Base-by-base conservation (phyloP, 2,113 vertebrate species). In the Peromyscus leucopus region DNA sequence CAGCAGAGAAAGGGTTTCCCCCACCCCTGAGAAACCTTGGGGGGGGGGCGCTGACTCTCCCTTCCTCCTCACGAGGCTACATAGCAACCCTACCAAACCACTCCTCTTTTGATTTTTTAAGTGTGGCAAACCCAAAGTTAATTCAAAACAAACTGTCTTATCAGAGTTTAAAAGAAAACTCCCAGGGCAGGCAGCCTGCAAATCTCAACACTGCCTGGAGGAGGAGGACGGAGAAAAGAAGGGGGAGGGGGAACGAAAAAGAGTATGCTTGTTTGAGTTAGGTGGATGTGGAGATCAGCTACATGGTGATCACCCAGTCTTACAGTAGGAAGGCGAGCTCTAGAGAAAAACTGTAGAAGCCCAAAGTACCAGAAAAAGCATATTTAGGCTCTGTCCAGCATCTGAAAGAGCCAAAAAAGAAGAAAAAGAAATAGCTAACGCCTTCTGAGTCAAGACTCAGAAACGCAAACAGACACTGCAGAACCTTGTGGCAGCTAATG, bases 381-480 rank as follows among this genome's bases (percentile, higher is more conserved):
- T 31, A 48, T 63, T 48, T 86, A 69, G 61, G 15, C 28, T 69
- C 59, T 65, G 26, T 42, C 8, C 17, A 69, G 59, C n/a, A 65
- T 63, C 39, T 46, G 59, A 63, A 42, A 61, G 57, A 61, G 82
- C 63, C n/a, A 31, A 84, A 84, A 63, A 83, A 72, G n/a, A 76
- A 75, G 72, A 75, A 61, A 1, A 61, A 42, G n/a, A 46, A 42
- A 42, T 9, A 84, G 26, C 31, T 65, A 42, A 65, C 1, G 7
- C 59, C n/a, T 63, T 63, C 82, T 84, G 59, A 65, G 82, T 84
- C 82, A 84, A 61, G 24, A 42, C 82, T 63, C 82, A 84, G 57
- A 61, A 61, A 42, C 10, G 24, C 57, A 61, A 84, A 84, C 24
- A 61, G 82, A 46, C 59, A 84, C 15, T 63, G 63, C 28, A 48